Evolutionary conservation across 2,888 invertebrate species (phyloP).

Genomic region (Metallyticus violacea): DNA sequence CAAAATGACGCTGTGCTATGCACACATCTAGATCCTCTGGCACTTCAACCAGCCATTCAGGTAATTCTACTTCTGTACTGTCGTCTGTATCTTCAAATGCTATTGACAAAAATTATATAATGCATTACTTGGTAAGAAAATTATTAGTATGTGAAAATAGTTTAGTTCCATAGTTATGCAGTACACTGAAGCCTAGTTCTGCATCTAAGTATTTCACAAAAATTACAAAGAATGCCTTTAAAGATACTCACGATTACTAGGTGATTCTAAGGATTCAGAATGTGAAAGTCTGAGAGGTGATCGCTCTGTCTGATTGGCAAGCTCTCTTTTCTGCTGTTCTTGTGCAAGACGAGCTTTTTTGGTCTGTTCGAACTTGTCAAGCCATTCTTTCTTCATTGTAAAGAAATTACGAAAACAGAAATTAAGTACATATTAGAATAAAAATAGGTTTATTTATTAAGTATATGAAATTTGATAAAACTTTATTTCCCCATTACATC

Average conservation of each 20-base stretch:
- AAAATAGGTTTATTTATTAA: too few species aligned
- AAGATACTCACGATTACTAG: conserved; percentile 45
- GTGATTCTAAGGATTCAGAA: conserved; percentile 49
- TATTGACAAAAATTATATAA: too few species aligned
- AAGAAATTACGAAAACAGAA: too few species aligned
- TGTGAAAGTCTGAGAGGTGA: conserved; percentile 45
- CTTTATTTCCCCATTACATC: too few species aligned
- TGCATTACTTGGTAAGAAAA: too few species aligned
- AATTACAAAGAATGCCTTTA: background rate
- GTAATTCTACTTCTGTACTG: conserved; percentile 46
- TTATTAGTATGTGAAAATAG: too few species aligned
- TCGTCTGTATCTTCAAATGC: conserved; percentile 48
- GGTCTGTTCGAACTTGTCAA: conserved; percentile 86
- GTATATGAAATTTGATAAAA: too few species aligned
- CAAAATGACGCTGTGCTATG: conserved; percentile 93
- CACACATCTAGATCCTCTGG: conserved; percentile 93
- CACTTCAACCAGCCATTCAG: conserved; percentile 88
- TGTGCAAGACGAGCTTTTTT: conserved; percentile 75
- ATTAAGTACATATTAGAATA: too few species aligned
- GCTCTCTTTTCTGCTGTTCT: conserved; percentile 55
- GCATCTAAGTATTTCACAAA: background rate
- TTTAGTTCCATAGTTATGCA: too few species aligned
- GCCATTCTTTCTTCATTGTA: conserved; percentile 79
- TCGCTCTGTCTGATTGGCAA: conserved; percentile 48
- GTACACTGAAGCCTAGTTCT: background rate